Conservation (phyloP, 2,888 invertebrate species). For the Carcina quercana region DNA sequence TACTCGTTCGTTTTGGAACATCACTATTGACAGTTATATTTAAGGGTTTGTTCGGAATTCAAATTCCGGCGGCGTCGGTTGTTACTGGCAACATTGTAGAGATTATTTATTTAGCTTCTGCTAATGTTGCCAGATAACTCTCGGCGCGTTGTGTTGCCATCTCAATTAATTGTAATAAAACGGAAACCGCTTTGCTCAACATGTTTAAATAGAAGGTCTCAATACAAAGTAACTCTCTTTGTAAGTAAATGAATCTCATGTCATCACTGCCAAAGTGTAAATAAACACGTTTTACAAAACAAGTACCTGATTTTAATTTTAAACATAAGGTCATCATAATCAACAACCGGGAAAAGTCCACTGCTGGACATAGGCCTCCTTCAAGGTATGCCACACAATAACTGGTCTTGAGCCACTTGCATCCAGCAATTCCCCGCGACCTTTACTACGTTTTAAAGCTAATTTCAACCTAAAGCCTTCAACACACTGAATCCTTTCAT, state of each 20-base stretch:
- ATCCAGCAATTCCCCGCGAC: too few species aligned
- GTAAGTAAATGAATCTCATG: slow-evolving; percentile 58
- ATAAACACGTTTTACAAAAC: slow-evolving; percentile 58
- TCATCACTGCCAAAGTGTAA: slow-evolving; percentile 74
- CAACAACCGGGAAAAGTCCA: too few species aligned
- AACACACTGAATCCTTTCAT: too few species aligned
- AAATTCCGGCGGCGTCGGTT: slow-evolving; percentile 19
- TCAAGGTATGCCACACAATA: too few species aligned
- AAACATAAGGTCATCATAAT: too few species aligned
- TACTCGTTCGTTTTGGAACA: slow-evolving; percentile 7
- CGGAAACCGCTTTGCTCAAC: slow-evolving; percentile 41
- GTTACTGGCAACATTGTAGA: slow-evolving; percentile 25
- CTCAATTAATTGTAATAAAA: slow-evolving; percentile 24
- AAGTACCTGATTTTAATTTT: slow-evolving; percentile 6
- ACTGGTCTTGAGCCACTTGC: too few species aligned
- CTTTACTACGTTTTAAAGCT: too few species aligned
- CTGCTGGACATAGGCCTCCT: too few species aligned
- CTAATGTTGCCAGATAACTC: slow-evolving; percentile 25
- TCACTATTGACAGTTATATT: slow-evolving; percentile 12
- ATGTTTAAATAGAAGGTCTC: slow-evolving; percentile 50
- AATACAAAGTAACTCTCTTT: slow-evolving; percentile 71
- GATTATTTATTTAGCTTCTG: slow-evolving; percentile 1
- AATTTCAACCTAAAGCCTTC: too few species aligned
- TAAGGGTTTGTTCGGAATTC: slow-evolving; percentile 1
- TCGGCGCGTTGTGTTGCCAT: slow-evolving; percentile 25